Evolutionary conservation across 1,140 invertebrate genomes (phyloP), one percentile per base, ranked within the genome.

Genomic region (Heliconius hermathena): DNA sequence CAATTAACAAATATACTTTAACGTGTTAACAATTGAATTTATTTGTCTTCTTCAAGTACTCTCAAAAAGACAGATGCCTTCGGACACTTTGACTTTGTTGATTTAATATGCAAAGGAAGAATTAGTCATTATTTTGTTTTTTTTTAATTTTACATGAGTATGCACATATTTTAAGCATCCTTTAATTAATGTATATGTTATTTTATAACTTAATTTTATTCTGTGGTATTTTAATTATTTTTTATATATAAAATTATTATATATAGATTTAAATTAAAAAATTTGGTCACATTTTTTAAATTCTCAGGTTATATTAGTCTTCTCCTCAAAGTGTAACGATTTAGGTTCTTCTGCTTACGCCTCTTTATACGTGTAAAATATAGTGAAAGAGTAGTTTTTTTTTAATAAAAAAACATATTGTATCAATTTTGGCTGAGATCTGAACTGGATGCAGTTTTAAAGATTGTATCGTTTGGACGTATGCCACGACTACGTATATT

Each of bases 391-490:
- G 4, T 54, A 60, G 5, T 36, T 36, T 36, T 36, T 36, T 6
- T 36, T 8, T 6, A 36, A 1, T 1, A 60, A 46, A 46, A 16
- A 46, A 46, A 13, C 41, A 41, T 66, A 29, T 66, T 66, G 9
- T 66, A 66, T 66, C 11, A 29, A 16, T 66, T 0, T 66, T 66
- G 26, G 60, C 26, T 29, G 22, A 26, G 1, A 16, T 66, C 26
- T 29, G 22, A 13, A 16, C 22, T 66, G 26, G 26, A 66, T 66
- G 60, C 60, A 66, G 60, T 66, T 29, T 66, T 66, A 66, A 66
- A 66, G 60, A 33, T 38, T 75, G 16, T 29, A 75, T 20, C 54
- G 36, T 60, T 78, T 78, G 77, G 77, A 78, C 74, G 41, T 52
- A 74, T 36, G 77, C 77, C 77, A 74, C 29, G 20, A 36, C 71